Evolutionary conservation across 2,888 invertebrate genomes (phyloP).

Genomic region (Erannis defoliaria): DNA sequence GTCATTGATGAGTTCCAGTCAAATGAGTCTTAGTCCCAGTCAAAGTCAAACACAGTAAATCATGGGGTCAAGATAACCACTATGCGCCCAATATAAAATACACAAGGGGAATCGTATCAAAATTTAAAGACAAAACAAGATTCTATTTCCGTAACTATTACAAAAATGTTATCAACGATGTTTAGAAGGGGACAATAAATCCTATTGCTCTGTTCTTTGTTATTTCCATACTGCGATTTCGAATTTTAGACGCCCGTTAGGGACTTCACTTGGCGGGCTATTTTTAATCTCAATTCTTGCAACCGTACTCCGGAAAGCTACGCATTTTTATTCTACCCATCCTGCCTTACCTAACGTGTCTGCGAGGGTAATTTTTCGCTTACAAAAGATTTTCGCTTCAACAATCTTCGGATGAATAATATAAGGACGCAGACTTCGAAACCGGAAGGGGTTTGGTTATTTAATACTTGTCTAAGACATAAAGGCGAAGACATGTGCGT

Average conservation of each 20-base stretch:
- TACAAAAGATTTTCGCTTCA: constrained; percentile 36
- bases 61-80: too few relatives aligned
- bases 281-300: constrained; percentile 39
- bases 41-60: too few relatives aligned
- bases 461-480: constrained; percentile 13
- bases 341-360: constrained; percentile 25
- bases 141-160: too few relatives aligned
- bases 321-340: constrained; percentile 35
- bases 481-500: not conserved
- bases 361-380: constrained; percentile 36
- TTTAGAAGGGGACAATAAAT: too few relatives aligned
- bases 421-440: constrained; percentile 17
- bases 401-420: constrained; percentile 32
- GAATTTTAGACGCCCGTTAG: constrained; percentile 14
- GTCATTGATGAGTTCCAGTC: too few relatives aligned
- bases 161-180: too few relatives aligned
- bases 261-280: constrained; percentile 22
- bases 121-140: too few relatives aligned
- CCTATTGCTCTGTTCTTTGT: too few relatives aligned
- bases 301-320: constrained; percentile 24
- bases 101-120: too few relatives aligned
- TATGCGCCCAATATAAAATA: too few relatives aligned
- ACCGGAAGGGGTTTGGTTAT: constrained; percentile 15
- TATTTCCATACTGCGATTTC: constrained; percentile 5
- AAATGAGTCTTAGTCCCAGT: too few relatives aligned